Percentiles rank a stretch among this genome's conserved stretches.
These are phyloP conservation scores for Stictocephala bisonia DNA, from an alignment of 2,888 invertebrate species.

Conservation along the genomic window DNA sequence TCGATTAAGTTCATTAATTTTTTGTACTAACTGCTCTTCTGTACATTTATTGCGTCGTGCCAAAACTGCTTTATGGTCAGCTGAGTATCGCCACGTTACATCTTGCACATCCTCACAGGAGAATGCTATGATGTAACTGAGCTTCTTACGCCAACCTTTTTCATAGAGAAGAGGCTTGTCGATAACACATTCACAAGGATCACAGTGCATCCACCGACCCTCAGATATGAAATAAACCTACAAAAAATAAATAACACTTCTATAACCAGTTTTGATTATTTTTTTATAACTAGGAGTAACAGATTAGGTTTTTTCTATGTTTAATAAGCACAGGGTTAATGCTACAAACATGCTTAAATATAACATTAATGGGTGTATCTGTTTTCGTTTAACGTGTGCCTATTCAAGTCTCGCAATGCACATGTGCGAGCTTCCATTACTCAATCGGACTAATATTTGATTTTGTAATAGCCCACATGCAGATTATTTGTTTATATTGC, in stretches of 20 bases:
- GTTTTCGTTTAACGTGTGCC: no score
- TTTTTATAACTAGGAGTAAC: no score
- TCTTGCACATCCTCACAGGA: constrained; percentile 91
- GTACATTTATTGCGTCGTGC: constrained; percentile 59
- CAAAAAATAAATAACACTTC: constrained; percentile 51
- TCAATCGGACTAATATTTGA: no score
- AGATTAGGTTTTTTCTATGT: no score
- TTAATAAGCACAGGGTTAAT: no score
- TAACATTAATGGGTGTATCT: no score
- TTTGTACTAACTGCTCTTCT: constrained; percentile 7
- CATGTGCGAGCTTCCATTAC: no score
- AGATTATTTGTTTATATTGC: no score
- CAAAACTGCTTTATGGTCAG: constrained; percentile 59
- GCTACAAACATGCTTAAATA: no score
- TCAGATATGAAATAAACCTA: constrained; percentile 82
- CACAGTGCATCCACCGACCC: constrained; percentile 90
- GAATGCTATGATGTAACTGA: constrained; percentile 89
- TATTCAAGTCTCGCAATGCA: no score
- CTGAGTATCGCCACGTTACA: constrained; percentile 89
- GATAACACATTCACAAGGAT: constrained; percentile 91
- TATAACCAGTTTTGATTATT: no score
- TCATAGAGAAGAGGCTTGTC: constrained; percentile 94
- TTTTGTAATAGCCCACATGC: no score
- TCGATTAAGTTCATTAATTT: not conserved
- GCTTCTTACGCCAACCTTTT: constrained; percentile 87